phyloP scores from a whole-genome alignment of 2,797 vertebrate species.

The Hemibagrus guttatus region DNA sequence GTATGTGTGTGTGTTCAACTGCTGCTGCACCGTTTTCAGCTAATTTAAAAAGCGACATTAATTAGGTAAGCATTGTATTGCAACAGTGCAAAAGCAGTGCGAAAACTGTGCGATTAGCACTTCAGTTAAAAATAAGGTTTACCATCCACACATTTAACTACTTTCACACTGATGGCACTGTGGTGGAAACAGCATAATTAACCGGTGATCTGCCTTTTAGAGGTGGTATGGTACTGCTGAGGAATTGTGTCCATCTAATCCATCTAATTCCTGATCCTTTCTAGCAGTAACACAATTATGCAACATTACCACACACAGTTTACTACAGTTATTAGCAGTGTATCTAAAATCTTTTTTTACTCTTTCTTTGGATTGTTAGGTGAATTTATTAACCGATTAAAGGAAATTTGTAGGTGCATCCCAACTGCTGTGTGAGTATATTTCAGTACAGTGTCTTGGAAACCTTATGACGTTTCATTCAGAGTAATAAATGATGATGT shows the following conservation, averaged over 20 bases:
- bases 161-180: conserved; percentile 14
- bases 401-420: not conserved
- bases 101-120: not conserved
- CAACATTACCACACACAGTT: not conserved
- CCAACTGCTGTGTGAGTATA: not conserved
- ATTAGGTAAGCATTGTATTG: not conserved
- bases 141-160: not conserved
- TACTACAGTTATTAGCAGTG: not conserved
- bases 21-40: not conserved
- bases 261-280: not conserved
- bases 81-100: not conserved
- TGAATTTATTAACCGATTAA: not conserved
- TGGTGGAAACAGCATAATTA: not conserved
- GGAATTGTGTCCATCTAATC: not conserved
- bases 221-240: not conserved
- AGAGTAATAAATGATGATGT: not conserved
- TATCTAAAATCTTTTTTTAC: not conserved
- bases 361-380: not conserved
- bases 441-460: not conserved
- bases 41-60: not conserved
- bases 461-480: not conserved
- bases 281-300: not conserved
- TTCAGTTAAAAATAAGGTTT: conserved; percentile 9
- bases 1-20: not conserved
- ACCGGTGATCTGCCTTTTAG: not conserved